phyloP scores from a whole-genome alignment of 2,888 invertebrate genomes.

The Reticulitermes lucifugus region DNA sequence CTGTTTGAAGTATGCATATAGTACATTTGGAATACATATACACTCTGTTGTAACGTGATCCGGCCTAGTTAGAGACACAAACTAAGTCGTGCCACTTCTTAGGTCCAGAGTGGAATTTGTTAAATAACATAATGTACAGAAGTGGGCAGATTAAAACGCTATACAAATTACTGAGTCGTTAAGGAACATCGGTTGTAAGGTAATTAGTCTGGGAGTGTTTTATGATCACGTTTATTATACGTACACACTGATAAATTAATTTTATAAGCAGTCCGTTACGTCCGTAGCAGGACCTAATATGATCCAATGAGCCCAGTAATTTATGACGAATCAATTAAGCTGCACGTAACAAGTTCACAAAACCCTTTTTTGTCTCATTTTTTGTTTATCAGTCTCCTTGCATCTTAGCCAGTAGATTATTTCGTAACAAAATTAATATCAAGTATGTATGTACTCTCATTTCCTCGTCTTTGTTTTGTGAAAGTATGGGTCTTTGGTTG shows the following conservation, averaged over 20 bases:
- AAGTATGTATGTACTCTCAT: constrained; percentile 3
- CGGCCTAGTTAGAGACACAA: no score
- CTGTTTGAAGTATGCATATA: no score
- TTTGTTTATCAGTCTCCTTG: not conserved
- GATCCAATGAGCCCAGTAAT: constrained; percentile 27
- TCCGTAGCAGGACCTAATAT: constrained; percentile 10
- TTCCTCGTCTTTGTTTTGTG: constrained; percentile 24
- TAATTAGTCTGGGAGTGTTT: constrained; percentile 18
- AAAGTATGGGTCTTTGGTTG: not conserved
- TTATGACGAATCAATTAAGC: constrained; percentile 26
- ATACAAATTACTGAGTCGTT: constrained; percentile 1
- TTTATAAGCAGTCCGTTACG: not conserved
- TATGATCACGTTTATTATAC: constrained; percentile 1
- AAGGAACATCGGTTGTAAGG: not conserved
- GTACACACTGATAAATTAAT: constrained; percentile 27
- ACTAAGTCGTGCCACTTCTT: no score
- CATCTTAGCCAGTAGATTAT: not conserved
- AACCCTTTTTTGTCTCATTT: not conserved
- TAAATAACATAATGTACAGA: not conserved
- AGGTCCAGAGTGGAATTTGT: not conserved
- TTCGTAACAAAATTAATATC: constrained; percentile 24
- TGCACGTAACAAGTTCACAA: not conserved
- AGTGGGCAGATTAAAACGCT: constrained; percentile 10
- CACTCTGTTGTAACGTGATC: no score
- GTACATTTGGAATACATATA: no score